A percentile compares a stretch with the other conserved stretches of the same genome.
phyloP scores from a whole-genome alignment of 2,113 vertebrate genomes.

The Apodemus speciosus region DNA sequence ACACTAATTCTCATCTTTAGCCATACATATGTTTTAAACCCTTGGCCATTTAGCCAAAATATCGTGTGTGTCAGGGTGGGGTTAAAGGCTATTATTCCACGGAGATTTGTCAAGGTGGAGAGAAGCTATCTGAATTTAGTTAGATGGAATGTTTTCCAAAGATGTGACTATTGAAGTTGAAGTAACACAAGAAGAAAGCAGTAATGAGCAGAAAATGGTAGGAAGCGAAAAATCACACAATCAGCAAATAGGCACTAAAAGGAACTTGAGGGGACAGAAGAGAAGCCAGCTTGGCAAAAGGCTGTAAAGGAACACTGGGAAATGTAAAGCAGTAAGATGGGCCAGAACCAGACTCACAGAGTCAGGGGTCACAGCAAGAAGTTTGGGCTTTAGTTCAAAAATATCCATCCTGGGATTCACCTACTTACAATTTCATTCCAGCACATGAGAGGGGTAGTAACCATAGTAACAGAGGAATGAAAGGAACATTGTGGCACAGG shows the following conservation, averaged over 20 bases:
- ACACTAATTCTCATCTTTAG: background rate
- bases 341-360: background rate
- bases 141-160: background rate
- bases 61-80: background rate
- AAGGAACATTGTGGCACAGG: background rate
- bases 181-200: background rate
- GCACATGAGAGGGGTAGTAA: background rate
- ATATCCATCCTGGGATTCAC: background rate
- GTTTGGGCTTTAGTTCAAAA: background rate
- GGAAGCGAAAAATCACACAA: background rate
- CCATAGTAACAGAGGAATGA: background rate
- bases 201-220: background rate
- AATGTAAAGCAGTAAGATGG: background rate
- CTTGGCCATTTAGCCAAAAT: background rate
- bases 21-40: background rate
- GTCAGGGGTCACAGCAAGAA: background rate
- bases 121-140: background rate
- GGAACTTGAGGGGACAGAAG: background rate
- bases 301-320: background rate
- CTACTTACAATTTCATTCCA: background rate
- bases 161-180: background rate
- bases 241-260: background rate
- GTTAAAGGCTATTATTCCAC: background rate
- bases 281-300: background rate
- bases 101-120: background rate